Evolutionary conservation across 2,888 invertebrate genomes (phyloP).

Genomic region (Chrysolina americana): DNA sequence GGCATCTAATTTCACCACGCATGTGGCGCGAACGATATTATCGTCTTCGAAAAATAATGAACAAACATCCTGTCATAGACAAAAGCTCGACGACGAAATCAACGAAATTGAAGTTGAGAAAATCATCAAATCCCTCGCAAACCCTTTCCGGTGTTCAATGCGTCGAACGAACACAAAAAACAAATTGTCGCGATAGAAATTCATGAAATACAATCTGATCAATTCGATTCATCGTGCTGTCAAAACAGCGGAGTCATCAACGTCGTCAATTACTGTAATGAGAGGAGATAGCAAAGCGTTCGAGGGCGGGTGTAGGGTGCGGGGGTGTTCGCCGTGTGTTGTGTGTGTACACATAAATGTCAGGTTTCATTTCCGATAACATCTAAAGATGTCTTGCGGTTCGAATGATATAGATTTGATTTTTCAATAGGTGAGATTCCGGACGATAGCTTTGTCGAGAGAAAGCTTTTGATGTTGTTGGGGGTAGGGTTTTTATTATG

Average conservation of each 20-base stretch:
- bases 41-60: constrained; percentile 12
- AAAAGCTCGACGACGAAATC: constrained; percentile 7
- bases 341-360: constrained; percentile 60
- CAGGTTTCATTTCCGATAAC: constrained; percentile 68
- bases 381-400: constrained; percentile 59
- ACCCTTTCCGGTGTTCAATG: constrained; percentile 39
- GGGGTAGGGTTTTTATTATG: constrained; percentile 32
- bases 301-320: constrained; percentile 33
- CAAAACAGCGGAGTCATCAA: constrained; percentile 65
- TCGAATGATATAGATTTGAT: constrained; percentile 64
- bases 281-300: constrained; percentile 62
- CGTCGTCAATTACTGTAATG: constrained; percentile 69
- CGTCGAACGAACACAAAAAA: constrained; percentile 53
- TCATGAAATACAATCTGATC: constrained; percentile 69
- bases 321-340: constrained; percentile 40
- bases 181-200: constrained; percentile 59
- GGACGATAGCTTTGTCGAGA: constrained; percentile 45
- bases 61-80: constrained; percentile 17
- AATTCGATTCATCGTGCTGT: constrained; percentile 66
- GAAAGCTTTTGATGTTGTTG: constrained; percentile 34
- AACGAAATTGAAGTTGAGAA: constrained; percentile 25
- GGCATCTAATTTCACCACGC: constrained; percentile 19
- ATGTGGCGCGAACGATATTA: neutral
- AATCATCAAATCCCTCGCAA: constrained; percentile 6
- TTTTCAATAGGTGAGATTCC: constrained; percentile 63